Evolutionary conservation across 2,113 vertebrate genomes (phyloP), one percentile per base, ranked within the genome.

Genomic region (Physeter macrocephalus): DNA sequence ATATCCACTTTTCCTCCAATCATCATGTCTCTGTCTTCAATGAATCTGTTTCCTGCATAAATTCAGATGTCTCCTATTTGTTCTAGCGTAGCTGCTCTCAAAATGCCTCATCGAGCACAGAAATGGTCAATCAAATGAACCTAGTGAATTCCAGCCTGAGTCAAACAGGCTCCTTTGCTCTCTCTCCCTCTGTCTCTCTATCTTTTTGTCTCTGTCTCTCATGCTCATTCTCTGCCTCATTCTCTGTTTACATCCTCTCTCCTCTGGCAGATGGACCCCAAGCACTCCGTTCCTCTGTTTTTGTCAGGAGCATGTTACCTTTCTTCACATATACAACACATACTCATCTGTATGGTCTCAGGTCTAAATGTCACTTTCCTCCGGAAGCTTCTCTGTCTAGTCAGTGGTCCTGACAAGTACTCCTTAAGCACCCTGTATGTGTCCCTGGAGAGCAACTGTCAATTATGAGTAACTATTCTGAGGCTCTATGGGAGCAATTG

Each of bases 21-120:
- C 99, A 99, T 99, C 52, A 52, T 52, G 52, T 52, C 99, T 71
- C 99, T 98, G 91, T 99, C 99, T 97, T 99, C 95, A 61, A 99
- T 99, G 52, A 99, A 99, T 57, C 98, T 98, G 97, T 99, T 99
- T 64, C 98, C 98, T 92, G 99, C 98, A 0, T 98, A 98, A 95
- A 98, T 98, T 97, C 98, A 98, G 94, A 93, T 0, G 52, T 0
- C 96, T 83, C 98, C 98, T 61, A 95, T n/a, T 90, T 98, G 64
- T 86, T 99, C 98, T 90, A 98, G 86, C 67, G 98, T 94, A 52
- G 98, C 98, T 81, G 98, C 89, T 75, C 98, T 96, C 90, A 98
- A 98, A 94, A 99, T 98, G 66, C 96, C 98, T 98, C 98, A 98
- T 90, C 98, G 98, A 66, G 98, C 98, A 95, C 97, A 99, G 27